Base-by-base conservation (phyloP, 2,888 invertebrate genomes). In the Epirrhoe alternata region DNA sequence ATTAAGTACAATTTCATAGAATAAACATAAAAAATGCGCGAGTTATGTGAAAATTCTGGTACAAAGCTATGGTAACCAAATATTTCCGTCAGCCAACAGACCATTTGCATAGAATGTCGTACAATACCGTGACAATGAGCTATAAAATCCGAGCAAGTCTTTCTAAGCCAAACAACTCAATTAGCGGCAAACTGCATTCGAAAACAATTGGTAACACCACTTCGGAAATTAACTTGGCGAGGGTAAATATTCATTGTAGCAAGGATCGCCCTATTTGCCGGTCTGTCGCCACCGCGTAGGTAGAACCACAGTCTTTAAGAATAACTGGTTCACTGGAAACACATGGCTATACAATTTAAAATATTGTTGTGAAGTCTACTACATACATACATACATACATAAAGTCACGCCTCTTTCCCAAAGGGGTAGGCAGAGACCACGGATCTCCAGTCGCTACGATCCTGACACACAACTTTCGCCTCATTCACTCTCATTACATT, bases 251-350 rank as follows among this genome's bases (percentile, higher is more conserved):
- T 88, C 87, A 91, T 88, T 80, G 86, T 78, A 74, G 72, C 76
- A 80, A 81, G 83, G 67, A 85, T 86, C 82, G 84, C 78, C 84
- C 88, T 87, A 90, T 91, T 90, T 89, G 84, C 88, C 87, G 84
- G 83, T 81, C 85, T 86, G 86, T 86, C 86, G 86, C 87, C 83
- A 74, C 78, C 82, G 80, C 77, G 77, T 78, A 83, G 80, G 77
- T 79, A 77, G 74, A n/a, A 17, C 50, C 55, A 55, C 50, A 60
- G 64, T 50, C 42, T 59, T 49, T 6, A 30, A 45, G 24, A 42
- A 14, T 14, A 51, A 14, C 60, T 64, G 60, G 42, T 52, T 31
- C 31, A 45, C 6, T 42, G 6, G 6, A 24, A 7, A 52, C 6
- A 14, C 0, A 24, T 24, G 24, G 24, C 24, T 24, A 24, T n/a